Evolutionary conservation across 2,888 invertebrate genomes (phyloP).

Genomic region (Hirudinaria manillensis): DNA sequence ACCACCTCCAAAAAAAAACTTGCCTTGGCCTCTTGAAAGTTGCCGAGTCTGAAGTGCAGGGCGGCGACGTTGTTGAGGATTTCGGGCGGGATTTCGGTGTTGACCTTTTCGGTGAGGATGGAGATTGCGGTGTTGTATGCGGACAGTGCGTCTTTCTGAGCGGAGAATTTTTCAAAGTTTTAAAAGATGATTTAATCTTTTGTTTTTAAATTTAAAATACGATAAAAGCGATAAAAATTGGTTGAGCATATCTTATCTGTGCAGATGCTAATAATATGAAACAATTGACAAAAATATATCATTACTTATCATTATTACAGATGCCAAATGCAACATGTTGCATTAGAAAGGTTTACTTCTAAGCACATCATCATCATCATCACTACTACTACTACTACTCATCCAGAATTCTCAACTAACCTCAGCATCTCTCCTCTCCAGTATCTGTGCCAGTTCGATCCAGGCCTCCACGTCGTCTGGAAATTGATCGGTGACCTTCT

Average conservation of each 20-base stretch:
- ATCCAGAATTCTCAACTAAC: not conserved
- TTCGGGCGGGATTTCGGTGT: slow-evolving; percentile 91
- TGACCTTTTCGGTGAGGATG: slow-evolving; percentile 83
- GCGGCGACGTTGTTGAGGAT: slow-evolving; percentile 95
- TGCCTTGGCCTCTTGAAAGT: slow-evolving; percentile 74
- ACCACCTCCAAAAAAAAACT: too few species aligned
- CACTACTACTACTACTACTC: too few species aligned
- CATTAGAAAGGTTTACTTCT: too few species aligned
- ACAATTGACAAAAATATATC: too few species aligned
- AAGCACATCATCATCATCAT: too few species aligned
- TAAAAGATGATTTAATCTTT: too few species aligned
- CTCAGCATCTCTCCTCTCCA: slow-evolving; percentile 74
- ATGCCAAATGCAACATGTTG: too few species aligned
- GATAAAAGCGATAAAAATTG: too few species aligned
- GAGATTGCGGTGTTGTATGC: slow-evolving; percentile 89
- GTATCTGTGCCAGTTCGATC: slow-evolving; percentile 96
- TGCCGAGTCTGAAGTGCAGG: slow-evolving; percentile 74
- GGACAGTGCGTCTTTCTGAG: slow-evolving; percentile 73
- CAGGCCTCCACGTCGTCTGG: slow-evolving; percentile 98
- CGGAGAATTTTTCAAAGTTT: not conserved
- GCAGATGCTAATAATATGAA: too few species aligned
- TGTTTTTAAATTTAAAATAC: too few species aligned
- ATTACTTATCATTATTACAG: too few species aligned
- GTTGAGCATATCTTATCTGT: too few species aligned
- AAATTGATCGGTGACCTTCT: slow-evolving; percentile 78